Evolutionary conservation across 1,140 invertebrate species (phyloP).

Genomic region (Whitmania pigra): DNA sequence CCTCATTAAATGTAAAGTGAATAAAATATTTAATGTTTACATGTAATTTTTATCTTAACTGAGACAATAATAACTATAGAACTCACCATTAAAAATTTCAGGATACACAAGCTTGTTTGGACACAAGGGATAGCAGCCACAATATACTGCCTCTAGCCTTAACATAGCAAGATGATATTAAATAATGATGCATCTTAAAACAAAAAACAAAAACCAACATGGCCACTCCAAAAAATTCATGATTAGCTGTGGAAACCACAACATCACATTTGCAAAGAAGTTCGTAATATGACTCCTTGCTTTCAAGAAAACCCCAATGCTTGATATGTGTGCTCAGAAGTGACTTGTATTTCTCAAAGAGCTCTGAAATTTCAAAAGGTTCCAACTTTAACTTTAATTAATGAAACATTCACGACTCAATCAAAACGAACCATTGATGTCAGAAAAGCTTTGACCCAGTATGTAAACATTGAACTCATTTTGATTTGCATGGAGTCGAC

Average conservation of each 20-base stretch:
- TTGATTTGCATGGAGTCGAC: conserved; percentile 46
- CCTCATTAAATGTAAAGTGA: background rate
- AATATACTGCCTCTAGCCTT: conserved; percentile 56
- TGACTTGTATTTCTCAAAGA: conserved; percentile 43
- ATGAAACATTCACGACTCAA: conserved; percentile 8
- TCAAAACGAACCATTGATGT: conserved; percentile 39
- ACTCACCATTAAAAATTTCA: conserved; percentile 54
- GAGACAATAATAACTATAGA: conserved; percentile 2
- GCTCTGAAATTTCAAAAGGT: conserved; percentile 26
- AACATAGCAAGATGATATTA: conserved; percentile 27
- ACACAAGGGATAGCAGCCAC: conserved; percentile 56
- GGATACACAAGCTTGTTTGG: conserved; percentile 61
- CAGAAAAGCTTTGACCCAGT: conserved; percentile 49
- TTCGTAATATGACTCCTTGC: conserved; percentile 50
- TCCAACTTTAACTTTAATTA: background rate
- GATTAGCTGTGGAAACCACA: conserved; percentile 58
- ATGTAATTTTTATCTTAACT: conserved; percentile 18
- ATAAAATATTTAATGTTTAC: background rate
- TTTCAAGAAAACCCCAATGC: conserved; percentile 51
- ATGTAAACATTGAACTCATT: conserved; percentile 53
- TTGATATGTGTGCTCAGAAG: conserved; percentile 47
- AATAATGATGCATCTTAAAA: background rate
- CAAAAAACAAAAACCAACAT: conserved; percentile 45
- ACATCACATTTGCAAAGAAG: conserved; percentile 50
- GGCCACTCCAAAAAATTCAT: conserved; percentile 64